Percentiles rank a stretch among this genome's conserved stretches.
These are phyloP conservation scores for Perccottus glenii DNA, from an alignment of 2,113 vertebrate genomes.

Conservation along the genomic window DNA sequence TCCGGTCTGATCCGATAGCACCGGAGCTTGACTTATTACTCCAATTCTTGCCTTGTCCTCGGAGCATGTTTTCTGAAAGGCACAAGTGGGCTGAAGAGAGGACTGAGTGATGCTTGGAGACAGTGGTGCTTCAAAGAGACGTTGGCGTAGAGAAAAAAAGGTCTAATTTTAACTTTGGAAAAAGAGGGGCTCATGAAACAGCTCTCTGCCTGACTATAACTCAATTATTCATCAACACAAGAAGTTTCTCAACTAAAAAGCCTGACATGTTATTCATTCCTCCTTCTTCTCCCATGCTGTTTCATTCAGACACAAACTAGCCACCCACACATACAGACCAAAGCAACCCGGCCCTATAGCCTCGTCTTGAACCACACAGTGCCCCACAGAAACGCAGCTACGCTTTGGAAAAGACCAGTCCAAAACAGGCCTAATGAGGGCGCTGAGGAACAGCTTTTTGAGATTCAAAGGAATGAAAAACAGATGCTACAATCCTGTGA, in stretches of 20 bases:
- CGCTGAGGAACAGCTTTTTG: conserved; percentile 1
- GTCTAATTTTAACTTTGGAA: conserved; percentile 76
- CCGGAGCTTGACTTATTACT: too few relatives aligned
- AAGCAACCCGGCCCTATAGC: conserved; percentile 26
- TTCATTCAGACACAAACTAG: conserved; percentile 64
- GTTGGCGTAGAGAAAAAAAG: conserved; percentile 60
- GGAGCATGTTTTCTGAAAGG: conserved; percentile 56
- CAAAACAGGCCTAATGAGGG: conserved; percentile 32
- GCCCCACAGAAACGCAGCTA: conserved; percentile 35
- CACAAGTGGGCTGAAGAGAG: conserved; percentile 62
- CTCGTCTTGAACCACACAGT: conserved; percentile 35
- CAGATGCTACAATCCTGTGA: neutral
- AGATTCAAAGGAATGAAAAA: conserved; percentile 1
- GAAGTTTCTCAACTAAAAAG: conserved; percentile 72
- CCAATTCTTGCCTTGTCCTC: conserved; percentile 15
- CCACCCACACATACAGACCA: conserved; percentile 32
- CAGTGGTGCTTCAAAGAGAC: conserved; percentile 71
- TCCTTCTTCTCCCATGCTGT: conserved; percentile 52
- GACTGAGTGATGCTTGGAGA: conserved; percentile 66
- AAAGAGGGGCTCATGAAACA: conserved; percentile 71
- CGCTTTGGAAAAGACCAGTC: neutral
- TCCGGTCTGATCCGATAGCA: too few relatives aligned
- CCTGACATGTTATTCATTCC: conserved; percentile 53
- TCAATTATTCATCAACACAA: conserved; percentile 78
- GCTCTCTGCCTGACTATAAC: conserved; percentile 66